Percentiles rank a stretch among this genome's conserved stretches.
These are phyloP conservation scores for Rhysida immarginata DNA, from an alignment of 1,140 invertebrate genomes.

Conservation along the genomic window DNA sequence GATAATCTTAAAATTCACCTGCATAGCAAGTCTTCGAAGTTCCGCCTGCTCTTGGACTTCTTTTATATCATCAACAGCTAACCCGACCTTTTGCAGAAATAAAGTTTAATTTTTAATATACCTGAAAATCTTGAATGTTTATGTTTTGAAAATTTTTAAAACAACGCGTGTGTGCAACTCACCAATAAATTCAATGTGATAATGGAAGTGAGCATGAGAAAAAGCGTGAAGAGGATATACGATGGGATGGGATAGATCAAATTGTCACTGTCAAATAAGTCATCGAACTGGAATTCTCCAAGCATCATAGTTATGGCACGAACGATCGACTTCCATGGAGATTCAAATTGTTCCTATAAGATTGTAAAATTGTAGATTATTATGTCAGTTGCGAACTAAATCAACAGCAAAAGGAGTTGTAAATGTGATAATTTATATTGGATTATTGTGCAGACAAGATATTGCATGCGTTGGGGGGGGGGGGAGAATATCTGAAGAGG, in stretches of 20 bases:
- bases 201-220: slow-evolving; percentile 15
- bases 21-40: slow-evolving; percentile 37
- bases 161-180: slow-evolving; percentile 14
- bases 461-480: too few relatives aligned
- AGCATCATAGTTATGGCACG: slow-evolving; percentile 19
- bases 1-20: too few relatives aligned
- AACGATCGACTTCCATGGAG: slow-evolving; percentile 22
- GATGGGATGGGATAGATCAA: slow-evolving; percentile 11
- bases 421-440: too few relatives aligned
- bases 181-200: slow-evolving; percentile 19
- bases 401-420: too few relatives aligned
- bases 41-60: slow-evolving; percentile 33
- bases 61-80: slow-evolving; percentile 28
- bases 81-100: slow-evolving; percentile 20
- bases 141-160: background rate
- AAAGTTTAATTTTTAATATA: background rate
- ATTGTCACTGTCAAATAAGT: slow-evolving; percentile 14
- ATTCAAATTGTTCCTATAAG: slow-evolving; percentile 30
- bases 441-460: too few relatives aligned
- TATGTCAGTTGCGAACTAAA: too few relatives aligned
- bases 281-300: slow-evolving; percentile 19
- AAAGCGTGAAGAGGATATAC: slow-evolving; percentile 15
- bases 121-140: too few relatives aligned
- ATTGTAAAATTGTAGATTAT: too few relatives aligned
- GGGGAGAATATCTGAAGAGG: background rate